These are phyloP conservation scores for Oxygymnocypris stewartii DNA, from an alignment of 2,113 vertebrate genomes.

Conservation along the genomic window DNA sequence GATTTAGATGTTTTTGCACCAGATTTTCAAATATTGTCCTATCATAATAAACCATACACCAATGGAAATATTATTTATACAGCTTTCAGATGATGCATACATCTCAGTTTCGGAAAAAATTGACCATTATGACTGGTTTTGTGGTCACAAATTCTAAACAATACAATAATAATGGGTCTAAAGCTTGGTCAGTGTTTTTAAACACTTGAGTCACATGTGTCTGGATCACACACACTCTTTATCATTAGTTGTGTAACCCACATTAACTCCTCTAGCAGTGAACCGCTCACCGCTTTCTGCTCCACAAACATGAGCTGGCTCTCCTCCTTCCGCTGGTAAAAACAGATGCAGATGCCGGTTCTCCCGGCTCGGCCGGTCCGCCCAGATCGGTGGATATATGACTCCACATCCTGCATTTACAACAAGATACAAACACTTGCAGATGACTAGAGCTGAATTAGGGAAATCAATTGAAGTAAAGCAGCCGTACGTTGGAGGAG, in stretches of 20 bases:
- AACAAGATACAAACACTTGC: neutral
- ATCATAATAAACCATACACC: no score
- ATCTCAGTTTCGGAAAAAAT: no score
- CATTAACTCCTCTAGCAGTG: neutral
- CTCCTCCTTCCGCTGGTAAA: slow-evolving; percentile 91
- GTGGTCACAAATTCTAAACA: no score
- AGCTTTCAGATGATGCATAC: no score
- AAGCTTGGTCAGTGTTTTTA: neutral
- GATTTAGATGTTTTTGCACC: no score
- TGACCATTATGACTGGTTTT: no score
- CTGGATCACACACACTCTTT: neutral
- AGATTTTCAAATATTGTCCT: no score
- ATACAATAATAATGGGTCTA: no score
- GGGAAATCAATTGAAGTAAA: no score
- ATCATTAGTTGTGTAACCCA: neutral
- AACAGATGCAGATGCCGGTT: slow-evolving; percentile 91
- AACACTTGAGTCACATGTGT: neutral
- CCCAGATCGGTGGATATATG: slow-evolving; percentile 96
- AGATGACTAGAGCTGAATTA: no score
- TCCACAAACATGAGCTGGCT: slow-evolving; percentile 87
- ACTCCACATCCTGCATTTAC: slow-evolving; percentile 87
- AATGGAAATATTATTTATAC: no score
- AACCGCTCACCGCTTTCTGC: slow-evolving; percentile 83
- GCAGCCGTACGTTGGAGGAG: slow-evolving; percentile 83
- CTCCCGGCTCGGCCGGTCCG: slow-evolving; percentile 92